These are phyloP conservation scores for Myanophis thanlyinensis DNA, from an alignment of 2,113 vertebrate genomes.

Conservation along the genomic window DNA sequence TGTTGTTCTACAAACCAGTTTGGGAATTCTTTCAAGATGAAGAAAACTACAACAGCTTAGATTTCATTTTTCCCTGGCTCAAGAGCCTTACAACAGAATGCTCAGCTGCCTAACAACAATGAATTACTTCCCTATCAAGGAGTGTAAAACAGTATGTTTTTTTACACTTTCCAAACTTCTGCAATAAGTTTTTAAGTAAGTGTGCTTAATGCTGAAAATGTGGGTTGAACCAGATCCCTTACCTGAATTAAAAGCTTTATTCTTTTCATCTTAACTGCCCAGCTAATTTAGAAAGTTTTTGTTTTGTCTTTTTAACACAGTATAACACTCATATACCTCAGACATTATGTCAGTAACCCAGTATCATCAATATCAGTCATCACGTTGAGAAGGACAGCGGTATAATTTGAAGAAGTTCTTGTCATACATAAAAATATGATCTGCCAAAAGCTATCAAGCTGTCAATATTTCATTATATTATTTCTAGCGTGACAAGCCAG, in stretches of 20 bases:
- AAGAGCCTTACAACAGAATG: neutral
- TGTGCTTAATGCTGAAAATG: too few relatives aligned
- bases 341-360: neutral
- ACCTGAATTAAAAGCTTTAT: neutral
- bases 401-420: neutral
- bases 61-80: neutral
- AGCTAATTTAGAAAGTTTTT: neutral
- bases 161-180: neutral
- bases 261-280: neutral
- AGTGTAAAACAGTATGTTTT: neutral
- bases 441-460: neutral
- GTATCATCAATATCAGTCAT: neutral
- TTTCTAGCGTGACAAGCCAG: neutral
- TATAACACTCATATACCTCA: too few relatives aligned
- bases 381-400: neutral
- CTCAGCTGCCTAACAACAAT: neutral
- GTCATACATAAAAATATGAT: neutral
- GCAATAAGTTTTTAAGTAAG: neutral
- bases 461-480: neutral
- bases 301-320: neutral
- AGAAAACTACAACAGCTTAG: neutral
- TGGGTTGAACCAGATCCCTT: neutral
- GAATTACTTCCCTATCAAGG: neutral
- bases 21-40: neutral
- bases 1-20: neutral